Evolutionary conservation across 2,797 vertebrate genomes (phyloP), one percentile per base, ranked within the genome.

Genomic region (Centropyge bicolor): DNA sequence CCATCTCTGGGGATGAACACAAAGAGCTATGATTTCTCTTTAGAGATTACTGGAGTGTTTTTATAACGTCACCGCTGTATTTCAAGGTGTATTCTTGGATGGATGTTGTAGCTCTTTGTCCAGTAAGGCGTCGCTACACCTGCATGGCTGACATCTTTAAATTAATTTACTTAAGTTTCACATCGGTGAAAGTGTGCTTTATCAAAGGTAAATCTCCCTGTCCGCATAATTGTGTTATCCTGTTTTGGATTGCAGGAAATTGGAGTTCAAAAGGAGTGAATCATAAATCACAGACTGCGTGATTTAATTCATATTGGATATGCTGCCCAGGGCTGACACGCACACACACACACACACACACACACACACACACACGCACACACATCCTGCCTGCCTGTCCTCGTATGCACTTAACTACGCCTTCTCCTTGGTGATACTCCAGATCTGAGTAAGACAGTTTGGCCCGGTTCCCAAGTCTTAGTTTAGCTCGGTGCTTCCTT

Each of bases 401-500:
- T 90, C 68, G 55, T 59, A 60, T 67, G 78, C 72, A 80, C 78
- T 80, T 49, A 55, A 49, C 78, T 83, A 46, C 74, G 65, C 19
- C 68, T 82, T 86, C 64, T 84, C 70, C 54, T 88, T 69, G 73
- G 69, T 89, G 46, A 88, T 81, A 77, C 79, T 85, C 82, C 80
- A 85, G 70, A 89, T 91, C 76, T 85, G 83, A 84, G 74, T 76
- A 59, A 84, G 77, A 77, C 74, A 72, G 60, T 75, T 78, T 91
- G 89, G 87, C 89, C 80, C 35, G 24, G 24, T 86, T 92, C 88
- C 87, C 77, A 80, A 83, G 80, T 77, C 74, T 89, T 57, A 81
- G 80, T 85, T 89, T 80, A 84, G 75, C 75, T 76, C 65, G 54
- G 59, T 54, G 62, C 60, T 80, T 74, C 80, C 83, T 88, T 90